Conservation (phyloP, 2,888 invertebrate genomes). For the Drosophila demipolita region DNA sequence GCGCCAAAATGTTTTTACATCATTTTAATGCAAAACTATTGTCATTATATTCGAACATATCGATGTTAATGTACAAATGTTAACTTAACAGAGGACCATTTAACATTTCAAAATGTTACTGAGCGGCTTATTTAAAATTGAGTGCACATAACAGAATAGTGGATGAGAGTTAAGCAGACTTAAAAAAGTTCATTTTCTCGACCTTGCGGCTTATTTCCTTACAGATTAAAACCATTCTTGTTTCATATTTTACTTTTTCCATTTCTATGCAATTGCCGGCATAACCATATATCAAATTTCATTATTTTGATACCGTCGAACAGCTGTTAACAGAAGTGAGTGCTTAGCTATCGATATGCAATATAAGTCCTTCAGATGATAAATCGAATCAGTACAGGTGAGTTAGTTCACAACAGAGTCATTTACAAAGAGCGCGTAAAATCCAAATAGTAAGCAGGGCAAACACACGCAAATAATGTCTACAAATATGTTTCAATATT, state of each 20-base stretch:
- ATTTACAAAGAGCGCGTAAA: background rate
- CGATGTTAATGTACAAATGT: background rate
- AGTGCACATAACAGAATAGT: background rate
- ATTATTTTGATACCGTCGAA: background rate
- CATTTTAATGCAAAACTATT: background rate
- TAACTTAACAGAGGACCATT: background rate
- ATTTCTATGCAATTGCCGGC: background rate
- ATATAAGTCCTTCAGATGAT: background rate
- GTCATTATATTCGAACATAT: background rate
- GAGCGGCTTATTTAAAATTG: slow-evolving; percentile 12
- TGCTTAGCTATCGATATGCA: background rate
- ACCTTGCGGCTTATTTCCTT: background rate
- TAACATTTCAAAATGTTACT: background rate
- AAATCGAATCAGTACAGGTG: background rate
- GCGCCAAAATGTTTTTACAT: slow-evolving; percentile 14
- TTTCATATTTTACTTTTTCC: background rate
- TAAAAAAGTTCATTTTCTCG: background rate
- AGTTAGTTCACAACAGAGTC: background rate
- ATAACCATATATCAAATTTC: background rate
- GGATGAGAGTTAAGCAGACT: background rate
- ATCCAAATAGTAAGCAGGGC: background rate
- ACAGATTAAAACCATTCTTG: background rate
- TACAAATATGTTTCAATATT: background rate
- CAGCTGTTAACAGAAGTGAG: background rate
- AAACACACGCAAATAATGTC: background rate